Evolutionary conservation across 2,888 invertebrate species (phyloP).

Genomic region (Trachelus iudaicus): DNA sequence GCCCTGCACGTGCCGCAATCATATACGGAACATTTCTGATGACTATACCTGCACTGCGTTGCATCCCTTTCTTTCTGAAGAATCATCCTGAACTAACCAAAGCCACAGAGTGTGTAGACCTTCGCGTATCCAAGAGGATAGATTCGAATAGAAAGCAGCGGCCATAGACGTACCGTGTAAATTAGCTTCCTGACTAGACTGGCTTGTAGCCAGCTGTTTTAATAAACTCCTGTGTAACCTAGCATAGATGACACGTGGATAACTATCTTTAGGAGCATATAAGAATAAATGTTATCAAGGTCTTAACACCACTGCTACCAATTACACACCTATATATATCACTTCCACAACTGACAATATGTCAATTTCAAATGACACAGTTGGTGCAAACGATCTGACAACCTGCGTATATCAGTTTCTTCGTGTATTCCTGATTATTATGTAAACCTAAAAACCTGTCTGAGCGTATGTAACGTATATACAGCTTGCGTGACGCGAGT

Average conservation of each 20-base stretch:
- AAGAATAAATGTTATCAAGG: neutral
- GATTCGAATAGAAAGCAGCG: neutral
- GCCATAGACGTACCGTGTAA: neutral
- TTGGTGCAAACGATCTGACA: neutral
- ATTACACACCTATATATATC: neutral
- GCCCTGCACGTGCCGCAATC: neutral
- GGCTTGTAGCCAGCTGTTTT: slow-evolving; percentile 11
- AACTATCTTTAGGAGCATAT: neutral
- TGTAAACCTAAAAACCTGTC: neutral
- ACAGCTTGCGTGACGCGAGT: neutral
- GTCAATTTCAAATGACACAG: neutral
- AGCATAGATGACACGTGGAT: neutral
- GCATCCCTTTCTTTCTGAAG: neutral
- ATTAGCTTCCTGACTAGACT: neutral
- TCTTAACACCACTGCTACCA: neutral
- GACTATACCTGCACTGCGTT: neutral
- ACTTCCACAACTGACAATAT: neutral
- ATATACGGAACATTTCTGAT: neutral
- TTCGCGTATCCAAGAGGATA: neutral
- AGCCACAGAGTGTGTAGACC: neutral
- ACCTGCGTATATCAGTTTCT: neutral
- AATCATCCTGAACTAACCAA: neutral
- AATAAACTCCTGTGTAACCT: slow-evolving; percentile 6
- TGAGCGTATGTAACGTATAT: neutral
- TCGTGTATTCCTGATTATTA: neutral